Evolutionary conservation across 2,113 vertebrate genomes (phyloP), one percentile per base, ranked within the genome.

Genomic region (Nasalis larvatus): DNA sequence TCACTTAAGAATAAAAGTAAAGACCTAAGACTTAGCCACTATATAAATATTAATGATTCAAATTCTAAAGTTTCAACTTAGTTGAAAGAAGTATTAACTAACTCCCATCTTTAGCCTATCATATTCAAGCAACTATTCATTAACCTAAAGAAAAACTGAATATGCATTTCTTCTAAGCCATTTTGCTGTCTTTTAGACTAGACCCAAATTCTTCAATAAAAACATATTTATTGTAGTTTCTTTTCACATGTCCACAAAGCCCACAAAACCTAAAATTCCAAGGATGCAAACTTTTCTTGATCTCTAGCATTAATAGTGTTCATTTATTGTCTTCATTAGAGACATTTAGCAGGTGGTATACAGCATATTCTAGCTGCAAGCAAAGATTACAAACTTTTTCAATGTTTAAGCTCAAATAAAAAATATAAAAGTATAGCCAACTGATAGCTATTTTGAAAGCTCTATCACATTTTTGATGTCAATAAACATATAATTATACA

Each of bases 1-100:
- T 96, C 87, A 37, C 78, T 97, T 92, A 91, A 84, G 23, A 92
- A 83, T 88, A 40, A 45, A 89, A 96, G 94, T 78, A 80, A 96
- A 98, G 89, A 93, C 93, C 91, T 93, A 97, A 76, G 18, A 47
- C 1, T 37, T 71, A 1, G 0, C 77, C 18, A 94, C 45, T 68
- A 89, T 42, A 30, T 95, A 85, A 94, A 80, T 89, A 91, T 40
- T 54, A 40, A 84, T 76, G 47, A 45, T 63, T 92, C 66, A 40
- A 86, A 54, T 94, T 95, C 49, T 76, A 96, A 49, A 81, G 52
- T 35, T 97, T 91, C 56, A 81, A 74, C 25, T 40, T 52, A 60
- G 25, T 81, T 81, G 68, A 47, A 27, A 92, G 54, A 95, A 95
- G 80, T 40, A 76, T 37, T 89, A 42, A 93, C 87, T 47, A 87